Base-by-base conservation (phyloP, 2,888 invertebrate genomes). In the Heterodera filipjevi region DNA sequence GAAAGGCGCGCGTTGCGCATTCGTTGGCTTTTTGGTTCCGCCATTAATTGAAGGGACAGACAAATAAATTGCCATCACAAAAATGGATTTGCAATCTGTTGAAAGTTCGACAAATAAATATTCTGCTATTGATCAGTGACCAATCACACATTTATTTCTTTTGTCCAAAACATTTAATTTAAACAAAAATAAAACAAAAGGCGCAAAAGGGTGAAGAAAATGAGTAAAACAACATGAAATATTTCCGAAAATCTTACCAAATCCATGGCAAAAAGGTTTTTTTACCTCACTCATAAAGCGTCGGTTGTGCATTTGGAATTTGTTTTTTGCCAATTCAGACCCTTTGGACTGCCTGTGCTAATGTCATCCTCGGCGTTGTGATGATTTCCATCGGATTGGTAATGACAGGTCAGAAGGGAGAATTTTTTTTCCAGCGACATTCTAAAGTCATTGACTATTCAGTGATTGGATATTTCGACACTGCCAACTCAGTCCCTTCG, bases 291-390 rank as follows among this genome's bases (percentile, higher is more conserved):
- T 44, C 35, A n/a, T n/a, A n/a, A n/a, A n/a, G n/a, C n/a, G 33
- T 14, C 10, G 10, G 6, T 27, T 6, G 12, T 5, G 27, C 22
- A 46, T 71, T 49, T 49, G 14, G 8, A 19, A 33, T 32, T 30
- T 77, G 22, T 76, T 33, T n/a, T 3, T 73, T 10, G n/a, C 53
- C 46, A n/a, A 66, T 79, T 79, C 83, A 89, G 89, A 89, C 89
- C 30, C 92, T 96, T 83, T 96, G 95, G 95, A 94, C 95, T 90
- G 95, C 95, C 46, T 95, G 95, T 90, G 93, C 95, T 85, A 95
- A 95, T 35, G 92, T 96, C 30, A 93, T 94, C 82, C 92, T 95
- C 80, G 96, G 96, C 46, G 91, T 95, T 83, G 91, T 95, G 82
- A 92, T 96, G 82, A 94, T 96, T 93, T 91, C 94, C 83, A 92